Percentiles rank a stretch among this genome's conserved stretches.
These are phyloP conservation scores for Cyphomyrus discorhynchus DNA, from an alignment of 2,113 vertebrate genomes.

Conservation along the genomic window DNA sequence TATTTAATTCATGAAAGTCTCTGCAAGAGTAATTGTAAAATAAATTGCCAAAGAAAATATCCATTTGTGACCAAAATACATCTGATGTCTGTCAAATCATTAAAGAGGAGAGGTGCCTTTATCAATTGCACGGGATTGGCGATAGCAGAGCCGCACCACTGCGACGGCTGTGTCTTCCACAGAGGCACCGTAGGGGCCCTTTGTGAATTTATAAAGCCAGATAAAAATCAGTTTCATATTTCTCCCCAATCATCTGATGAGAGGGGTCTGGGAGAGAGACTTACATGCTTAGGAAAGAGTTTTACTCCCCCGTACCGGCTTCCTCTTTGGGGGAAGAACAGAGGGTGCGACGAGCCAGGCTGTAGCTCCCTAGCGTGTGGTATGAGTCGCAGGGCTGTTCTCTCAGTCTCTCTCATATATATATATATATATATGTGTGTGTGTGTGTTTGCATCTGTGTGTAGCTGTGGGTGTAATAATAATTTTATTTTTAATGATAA, in stretches of 20 bases:
- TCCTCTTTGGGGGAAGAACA: slow-evolving; percentile 30
- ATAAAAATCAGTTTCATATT: slow-evolving; percentile 73
- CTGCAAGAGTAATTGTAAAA: slow-evolving; percentile 96
- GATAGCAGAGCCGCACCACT: slow-evolving; percentile 53
- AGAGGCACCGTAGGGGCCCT: slow-evolving; percentile 62
- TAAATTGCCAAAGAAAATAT: slow-evolving; percentile 95
- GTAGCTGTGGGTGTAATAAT: slow-evolving; percentile 31
- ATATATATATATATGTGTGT: no score
- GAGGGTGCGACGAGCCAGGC: slow-evolving; percentile 57
- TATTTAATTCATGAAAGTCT: slow-evolving; percentile 99
- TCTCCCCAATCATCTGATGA: slow-evolving; percentile 64
- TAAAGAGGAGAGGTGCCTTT: slow-evolving; percentile 66
- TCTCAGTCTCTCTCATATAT: no score
- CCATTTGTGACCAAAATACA: slow-evolving; percentile 81
- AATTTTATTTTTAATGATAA: slow-evolving; percentile 48
- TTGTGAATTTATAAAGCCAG: slow-evolving; percentile 69
- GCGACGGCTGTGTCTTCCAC: slow-evolving; percentile 41
- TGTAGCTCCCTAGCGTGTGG: slow-evolving; percentile 28
- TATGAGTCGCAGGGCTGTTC: no score
- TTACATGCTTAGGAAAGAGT: slow-evolving; percentile 55
- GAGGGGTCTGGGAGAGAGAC: slow-evolving; percentile 57
- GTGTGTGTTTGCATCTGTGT: background rate
- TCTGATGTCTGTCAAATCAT: slow-evolving; percentile 71
- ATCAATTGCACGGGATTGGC: slow-evolving; percentile 72
- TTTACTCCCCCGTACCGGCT: slow-evolving; percentile 50